Conservation (phyloP, 2,797 vertebrate genomes). For the Lithobates pipiens region DNA sequence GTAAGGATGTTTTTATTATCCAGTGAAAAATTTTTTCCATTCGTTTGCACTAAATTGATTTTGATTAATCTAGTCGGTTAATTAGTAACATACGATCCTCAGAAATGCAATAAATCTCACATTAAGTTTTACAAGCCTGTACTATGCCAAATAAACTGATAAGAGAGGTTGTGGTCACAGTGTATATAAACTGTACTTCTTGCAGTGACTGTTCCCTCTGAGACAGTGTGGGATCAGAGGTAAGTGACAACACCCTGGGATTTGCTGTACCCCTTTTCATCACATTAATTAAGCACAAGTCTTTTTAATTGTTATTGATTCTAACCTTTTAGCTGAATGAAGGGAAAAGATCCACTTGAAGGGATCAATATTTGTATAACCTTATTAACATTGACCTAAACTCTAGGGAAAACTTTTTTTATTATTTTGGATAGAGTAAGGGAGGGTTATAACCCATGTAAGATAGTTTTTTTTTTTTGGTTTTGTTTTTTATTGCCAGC, state of each 20-base stretch:
- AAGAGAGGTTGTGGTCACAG: constrained; percentile 1
- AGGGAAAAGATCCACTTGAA: too few species aligned
- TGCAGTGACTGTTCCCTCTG: not conserved
- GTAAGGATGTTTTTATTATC: not conserved
- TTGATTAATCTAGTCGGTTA: constrained; percentile 26
- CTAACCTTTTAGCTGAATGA: too few species aligned
- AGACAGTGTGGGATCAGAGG: not conserved
- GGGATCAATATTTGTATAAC: too few species aligned
- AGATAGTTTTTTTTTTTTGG: too few species aligned
- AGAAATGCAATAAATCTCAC: constrained; percentile 17
- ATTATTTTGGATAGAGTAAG: too few species aligned
- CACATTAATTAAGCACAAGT: too few species aligned
- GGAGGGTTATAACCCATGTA: too few species aligned
- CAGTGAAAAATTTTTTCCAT: not conserved
- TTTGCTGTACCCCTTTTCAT: not conserved
- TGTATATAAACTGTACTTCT: constrained; percentile 15
- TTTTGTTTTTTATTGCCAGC: too few species aligned
- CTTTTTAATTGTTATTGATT: too few species aligned
- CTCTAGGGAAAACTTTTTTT: too few species aligned
- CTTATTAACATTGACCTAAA: too few species aligned
- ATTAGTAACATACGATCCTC: constrained; percentile 34
- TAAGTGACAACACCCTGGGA: not conserved
- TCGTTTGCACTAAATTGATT: not conserved
- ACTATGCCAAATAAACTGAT: constrained; percentile 10
- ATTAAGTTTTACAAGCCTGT: constrained; percentile 11